Evolutionary conservation across 1,140 invertebrate genomes (phyloP).

Genomic region (Ooceraea biroi): DNA sequence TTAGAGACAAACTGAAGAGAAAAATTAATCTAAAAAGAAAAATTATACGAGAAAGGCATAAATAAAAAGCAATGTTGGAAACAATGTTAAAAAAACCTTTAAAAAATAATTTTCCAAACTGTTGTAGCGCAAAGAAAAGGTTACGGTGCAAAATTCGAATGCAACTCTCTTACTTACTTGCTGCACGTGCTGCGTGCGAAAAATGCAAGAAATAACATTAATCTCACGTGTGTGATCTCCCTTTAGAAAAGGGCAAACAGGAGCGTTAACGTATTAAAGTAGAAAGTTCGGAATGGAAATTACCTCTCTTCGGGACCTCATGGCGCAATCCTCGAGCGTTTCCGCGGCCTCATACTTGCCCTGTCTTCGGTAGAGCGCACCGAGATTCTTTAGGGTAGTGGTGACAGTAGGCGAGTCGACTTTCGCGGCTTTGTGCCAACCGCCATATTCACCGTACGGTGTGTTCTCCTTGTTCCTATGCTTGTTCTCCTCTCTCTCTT

Average conservation of each 20-base stretch:
- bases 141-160: not conserved
- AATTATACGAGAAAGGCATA: no score
- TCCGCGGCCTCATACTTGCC: constrained; percentile 99
- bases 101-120: not conserved
- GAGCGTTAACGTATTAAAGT: not conserved
- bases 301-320: constrained; percentile 97
- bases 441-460: constrained; percentile 97
- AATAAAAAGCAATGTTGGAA: no score
- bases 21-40: not conserved
- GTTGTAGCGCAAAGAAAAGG: no score
- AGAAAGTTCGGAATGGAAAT: constrained; percentile 33
- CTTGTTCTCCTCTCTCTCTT: constrained; percentile 98
- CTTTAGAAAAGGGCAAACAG: not conserved
- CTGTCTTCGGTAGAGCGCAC: constrained; percentile 98
- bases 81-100: not conserved
- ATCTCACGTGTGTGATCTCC: not conserved
- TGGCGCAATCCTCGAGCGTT: constrained; percentile 98
- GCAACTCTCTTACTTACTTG: constrained; percentile 80
- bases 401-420: constrained; percentile 99
- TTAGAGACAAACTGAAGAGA: no score
- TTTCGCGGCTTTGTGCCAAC: constrained; percentile 99
- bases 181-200: constrained; percentile 85
- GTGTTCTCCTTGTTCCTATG: constrained; percentile 96
- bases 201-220: constrained; percentile 69
- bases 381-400: constrained; percentile 98